Base-by-base conservation (phyloP, 2,113 vertebrate genomes). In the Elaphurus davidianus region DNA sequence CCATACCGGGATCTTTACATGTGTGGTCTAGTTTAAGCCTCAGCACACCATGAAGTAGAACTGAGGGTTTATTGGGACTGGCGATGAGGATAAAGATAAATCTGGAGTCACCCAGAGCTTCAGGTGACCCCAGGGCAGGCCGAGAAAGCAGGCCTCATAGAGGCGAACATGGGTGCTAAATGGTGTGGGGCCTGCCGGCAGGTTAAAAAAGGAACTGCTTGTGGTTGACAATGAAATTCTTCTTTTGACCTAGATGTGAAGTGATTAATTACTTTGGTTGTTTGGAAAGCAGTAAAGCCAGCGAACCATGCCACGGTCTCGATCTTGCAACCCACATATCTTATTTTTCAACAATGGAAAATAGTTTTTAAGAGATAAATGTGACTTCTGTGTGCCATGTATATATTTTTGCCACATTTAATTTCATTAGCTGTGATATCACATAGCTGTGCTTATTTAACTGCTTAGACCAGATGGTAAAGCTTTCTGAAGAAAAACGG, bases 401-500 rank as follows among this genome's bases (percentile, higher is more conserved):
- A 40, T 95, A 84, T 88, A 43, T 59, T 96, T 96, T 67, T 98
- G 96, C 96, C 92, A 89, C 67, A 3, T 96, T 91, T 94, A 94
- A 91, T 98, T 98, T 93, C 96, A 90, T 86, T 89, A 91, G 92
- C 92, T 97, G 1, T 94, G 93, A 55, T 12, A 8, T 83, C 83
- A 90, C 36, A 17, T 94, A 83, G 60, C 94, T 91, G 95, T 84
- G 93, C 52, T 93, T 98, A 71, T 78, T 90, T 94, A 87, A 94
- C 96, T 97, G 85, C 94, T 84, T 0, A 7, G 78, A 81, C 54
- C 83, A 98, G 98, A 76, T 98, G 98, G 97, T 96, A 98, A 96
- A 98, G 98, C 91, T 97, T 98, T 98, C 98, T 96, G 45, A 97
- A 98, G 98, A 98, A 98, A 98, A 99, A 95, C 82, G 97, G 96